Percentiles rank a stretch among this genome's conserved stretches.
These are phyloP conservation scores for Spisula subtruncata DNA, from an alignment of 2,888 invertebrate species.

Conservation along the genomic window DNA sequence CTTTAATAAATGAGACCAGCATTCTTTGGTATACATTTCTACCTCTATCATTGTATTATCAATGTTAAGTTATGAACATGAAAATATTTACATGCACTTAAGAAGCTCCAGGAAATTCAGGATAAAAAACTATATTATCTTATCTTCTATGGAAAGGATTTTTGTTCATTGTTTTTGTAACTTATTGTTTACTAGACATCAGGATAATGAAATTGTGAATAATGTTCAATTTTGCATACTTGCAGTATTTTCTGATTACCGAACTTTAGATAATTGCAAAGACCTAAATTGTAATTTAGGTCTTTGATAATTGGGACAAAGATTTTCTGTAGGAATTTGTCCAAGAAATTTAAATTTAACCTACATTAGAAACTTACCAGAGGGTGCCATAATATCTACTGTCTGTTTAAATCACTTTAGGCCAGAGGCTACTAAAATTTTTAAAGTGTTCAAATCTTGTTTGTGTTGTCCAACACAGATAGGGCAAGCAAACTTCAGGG, in stretches of 20 bases:
- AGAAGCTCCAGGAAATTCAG: neutral
- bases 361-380: neutral
- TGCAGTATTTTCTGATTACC: neutral
- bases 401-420: neutral
- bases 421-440: neutral
- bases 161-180: neutral
- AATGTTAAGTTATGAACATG: neutral
- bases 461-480: conserved; percentile 17
- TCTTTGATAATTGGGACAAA: too few relatives aligned
- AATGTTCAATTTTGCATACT: neutral
- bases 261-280: too few relatives aligned
- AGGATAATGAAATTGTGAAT: neutral
- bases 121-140: neutral
- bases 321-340: neutral
- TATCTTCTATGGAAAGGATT: neutral
- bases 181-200: neutral
- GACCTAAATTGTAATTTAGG: too few relatives aligned
- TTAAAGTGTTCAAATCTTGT: conserved; percentile 11
- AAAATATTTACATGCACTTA: neutral
- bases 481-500: neutral
- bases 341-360: neutral
- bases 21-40: neutral
- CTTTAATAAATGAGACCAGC: neutral
- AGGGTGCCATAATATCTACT: conserved; percentile 23
- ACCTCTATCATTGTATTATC: neutral